Evolutionary conservation across 2,888 invertebrate species (phyloP), one percentile per base, ranked within the genome.

Genomic region (Drosophila neonasuta): DNA sequence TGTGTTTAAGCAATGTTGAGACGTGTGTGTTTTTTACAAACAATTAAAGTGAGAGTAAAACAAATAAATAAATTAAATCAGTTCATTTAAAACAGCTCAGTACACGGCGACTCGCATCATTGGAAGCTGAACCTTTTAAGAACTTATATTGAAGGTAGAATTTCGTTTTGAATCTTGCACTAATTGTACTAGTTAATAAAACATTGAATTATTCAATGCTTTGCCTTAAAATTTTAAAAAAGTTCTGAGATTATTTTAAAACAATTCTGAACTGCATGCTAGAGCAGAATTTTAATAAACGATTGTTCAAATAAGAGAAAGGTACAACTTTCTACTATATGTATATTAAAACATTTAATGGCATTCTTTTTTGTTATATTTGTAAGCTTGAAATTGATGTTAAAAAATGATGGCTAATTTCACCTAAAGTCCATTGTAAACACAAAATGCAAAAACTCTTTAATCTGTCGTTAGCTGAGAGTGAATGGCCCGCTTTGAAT

Each of bases 401-500:
- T 24, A 24, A 24, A 24, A 24, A 24, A 24, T 24, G 1, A 32
- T 32, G 10, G 32, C 32, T 32, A 10, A 32, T 32, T 32, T 32
- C 10, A 36, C n/a, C 34, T 5, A 48, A n/a, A 13, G 5, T 5
- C n/a, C 34, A 36, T 11, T n/a, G 48, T 41, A 42, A 56, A 13
- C 20, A 17, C 13, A 20, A 30, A 42, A 52, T 41, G 34, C 42
- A 52, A 52, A 44, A 51, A 11, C 48, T 34, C 51, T 44, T 51
- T 13, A 41, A 48, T 17, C 9, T 44, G 49, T n/a, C n/a, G 32
- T 32, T 20, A 49, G n/a, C 24, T 51, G 29, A 64, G 36, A 70
- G 81, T 81, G 74, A 81, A 80, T 80, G 77, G 57, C 71, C 81
- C 67, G 59, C 63, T 71, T 66, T 74, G 13, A 36, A 36, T 51